A percentile compares a stretch with the other conserved stretches of the same genome.
phyloP scores from a whole-genome alignment of 2,797 vertebrate genomes.

The Poliocrania exsul region DNA sequence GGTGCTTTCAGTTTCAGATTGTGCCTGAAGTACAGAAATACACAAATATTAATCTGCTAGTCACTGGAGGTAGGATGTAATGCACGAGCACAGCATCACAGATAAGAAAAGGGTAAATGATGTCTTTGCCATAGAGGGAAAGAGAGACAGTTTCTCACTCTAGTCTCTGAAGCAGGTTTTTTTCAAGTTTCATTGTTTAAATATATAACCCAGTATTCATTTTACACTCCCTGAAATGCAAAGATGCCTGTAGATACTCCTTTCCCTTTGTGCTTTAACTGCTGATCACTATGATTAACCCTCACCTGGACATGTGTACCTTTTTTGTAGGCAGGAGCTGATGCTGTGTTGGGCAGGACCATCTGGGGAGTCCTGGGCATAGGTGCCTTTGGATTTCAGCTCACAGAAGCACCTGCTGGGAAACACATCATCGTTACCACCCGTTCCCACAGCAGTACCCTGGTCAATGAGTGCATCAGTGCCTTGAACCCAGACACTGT shows the following conservation, averaged over 20 bases:
- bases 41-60: background rate
- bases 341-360: constrained; percentile 86
- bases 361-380: constrained; percentile 93
- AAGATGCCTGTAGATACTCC: background rate
- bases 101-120: background rate
- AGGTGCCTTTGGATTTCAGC: constrained; percentile 92
- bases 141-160: background rate
- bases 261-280: background rate
- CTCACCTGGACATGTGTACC: background rate
- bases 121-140: background rate
- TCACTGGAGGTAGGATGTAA: background rate
- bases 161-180: background rate
- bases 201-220: background rate
- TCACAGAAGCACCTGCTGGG: constrained; percentile 86
- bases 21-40: background rate
- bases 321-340: constrained; percentile 81
- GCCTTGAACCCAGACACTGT: constrained; percentile 92
- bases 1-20: background rate
- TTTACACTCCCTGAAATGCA: background rate
- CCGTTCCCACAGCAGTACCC: constrained; percentile 91
- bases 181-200: background rate
- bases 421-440: constrained; percentile 90
- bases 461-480: constrained; percentile 87
- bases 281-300: background rate
- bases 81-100: background rate